Conservation (phyloP, 2,797 vertebrate genomes). For the Peromyscus attwateri region DNA sequence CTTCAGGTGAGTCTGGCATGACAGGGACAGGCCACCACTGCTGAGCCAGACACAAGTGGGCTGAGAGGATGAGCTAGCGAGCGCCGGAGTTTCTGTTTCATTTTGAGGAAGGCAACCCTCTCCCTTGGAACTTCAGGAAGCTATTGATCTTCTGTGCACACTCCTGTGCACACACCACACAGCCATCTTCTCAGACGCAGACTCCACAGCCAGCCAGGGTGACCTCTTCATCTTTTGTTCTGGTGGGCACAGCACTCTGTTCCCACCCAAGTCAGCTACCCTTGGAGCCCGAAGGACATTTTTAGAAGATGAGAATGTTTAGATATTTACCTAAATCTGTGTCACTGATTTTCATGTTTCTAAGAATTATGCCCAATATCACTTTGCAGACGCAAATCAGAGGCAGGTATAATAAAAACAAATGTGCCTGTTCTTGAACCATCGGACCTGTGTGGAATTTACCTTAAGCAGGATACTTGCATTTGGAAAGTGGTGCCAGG, state of each 20-base stretch:
- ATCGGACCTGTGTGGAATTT: accelerated
- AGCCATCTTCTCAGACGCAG: background rate
- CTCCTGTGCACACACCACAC: background rate
- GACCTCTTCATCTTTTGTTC: background rate
- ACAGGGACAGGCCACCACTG: background rate
- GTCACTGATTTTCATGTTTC: background rate
- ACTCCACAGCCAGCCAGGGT: background rate
- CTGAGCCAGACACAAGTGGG: background rate
- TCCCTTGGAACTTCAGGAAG: conserved; percentile 62
- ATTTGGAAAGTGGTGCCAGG: background rate
- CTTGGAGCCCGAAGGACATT: background rate
- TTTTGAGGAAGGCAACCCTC: conserved; percentile 56
- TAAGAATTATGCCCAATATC: background rate
- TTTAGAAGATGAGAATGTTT: background rate
- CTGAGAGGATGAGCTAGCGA: background rate
- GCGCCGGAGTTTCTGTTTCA: background rate
- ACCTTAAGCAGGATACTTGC: background rate
- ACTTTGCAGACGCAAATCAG: background rate
- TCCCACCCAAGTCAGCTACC: background rate
- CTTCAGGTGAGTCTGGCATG: no score
- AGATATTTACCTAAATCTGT: background rate
- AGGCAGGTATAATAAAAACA: background rate
- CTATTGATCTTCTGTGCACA: conserved; percentile 23
- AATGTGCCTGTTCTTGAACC: background rate
- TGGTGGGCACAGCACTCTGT: background rate